Conservation (phyloP, 1,140 invertebrate genomes). For the Carcinoscorpius rotundicauda region DNA sequence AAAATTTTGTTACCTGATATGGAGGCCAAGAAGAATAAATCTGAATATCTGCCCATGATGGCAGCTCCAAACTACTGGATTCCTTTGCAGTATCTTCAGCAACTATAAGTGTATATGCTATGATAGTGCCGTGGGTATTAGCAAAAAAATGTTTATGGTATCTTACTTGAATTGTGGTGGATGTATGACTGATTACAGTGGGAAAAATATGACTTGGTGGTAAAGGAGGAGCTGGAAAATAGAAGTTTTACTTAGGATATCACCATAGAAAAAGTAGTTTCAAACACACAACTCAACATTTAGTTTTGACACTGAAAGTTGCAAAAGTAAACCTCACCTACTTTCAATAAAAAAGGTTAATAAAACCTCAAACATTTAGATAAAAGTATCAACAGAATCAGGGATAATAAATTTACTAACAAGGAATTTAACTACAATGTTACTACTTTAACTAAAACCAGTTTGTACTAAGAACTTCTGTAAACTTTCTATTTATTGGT, state of each 20-base stretch:
- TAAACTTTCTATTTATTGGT: too few species aligned
- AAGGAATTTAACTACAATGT: too few species aligned
- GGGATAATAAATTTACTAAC: too few species aligned
- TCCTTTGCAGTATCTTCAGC: slow-evolving; percentile 60
- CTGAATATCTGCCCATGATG: slow-evolving; percentile 86
- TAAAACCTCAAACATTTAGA: too few species aligned
- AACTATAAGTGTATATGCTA: slow-evolving; percentile 80
- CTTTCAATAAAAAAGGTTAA: too few species aligned
- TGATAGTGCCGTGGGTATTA: slow-evolving; percentile 68
- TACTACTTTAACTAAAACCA: too few species aligned
- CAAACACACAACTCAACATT: too few species aligned
- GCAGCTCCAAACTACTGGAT: slow-evolving; percentile 59
- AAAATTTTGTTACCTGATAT: slow-evolving; percentile 51
- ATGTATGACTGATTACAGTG: slow-evolving; percentile 60
- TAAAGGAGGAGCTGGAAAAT: slow-evolving; percentile 50
- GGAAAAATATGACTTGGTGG: slow-evolving; percentile 61
- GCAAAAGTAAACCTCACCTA: too few species aligned
- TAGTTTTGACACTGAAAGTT: too few species aligned
- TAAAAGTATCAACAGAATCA: neutral
- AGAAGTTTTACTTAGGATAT: neutral
- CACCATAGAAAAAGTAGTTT: too few species aligned
- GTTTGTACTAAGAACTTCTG: too few species aligned
- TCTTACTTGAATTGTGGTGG: slow-evolving; percentile 67
- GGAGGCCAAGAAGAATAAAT: slow-evolving; percentile 75
- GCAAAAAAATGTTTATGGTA: slow-evolving; percentile 86